Base-by-base conservation (phyloP, 2,888 invertebrate species). In the Ganaspis brasiliensis region DNA sequence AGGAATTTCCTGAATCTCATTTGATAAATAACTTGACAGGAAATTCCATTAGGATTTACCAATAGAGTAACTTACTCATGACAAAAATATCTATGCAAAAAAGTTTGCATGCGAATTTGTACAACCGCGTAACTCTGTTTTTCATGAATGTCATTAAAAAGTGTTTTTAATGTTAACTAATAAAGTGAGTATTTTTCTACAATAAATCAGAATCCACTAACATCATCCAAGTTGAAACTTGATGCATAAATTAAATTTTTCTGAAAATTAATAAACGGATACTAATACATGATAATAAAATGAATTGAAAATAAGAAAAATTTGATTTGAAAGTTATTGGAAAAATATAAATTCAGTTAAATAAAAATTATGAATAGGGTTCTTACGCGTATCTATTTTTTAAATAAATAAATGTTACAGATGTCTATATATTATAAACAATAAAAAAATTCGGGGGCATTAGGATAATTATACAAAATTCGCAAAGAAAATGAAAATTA, bases 151-250 rank as follows among this genome's bases (percentile, higher is more conserved):
- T 52, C 16, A 52, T 52, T 19, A 52, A 19, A 52, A 52, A 52
- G 52, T 52, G 52, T 52, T 52, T 52, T 16, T 52, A 52, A 52
- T 52, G 52, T 52, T 52, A 52, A 19, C 52, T 52, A 52, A 52
- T 52, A 52, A 52, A 52, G 52, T 16, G 52, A 52, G 16, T 52
- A 19, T 52, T 52, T 52, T 52, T 52, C 52, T 52, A 52, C 5
- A 52, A 52, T 52, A 52, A 52, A 52, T 52, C 52, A 52, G 16
- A 52, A 52, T 2, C n/a, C n/a, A 52, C 19, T 52, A 52, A 52
- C 19, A 19, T 52, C 16, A 19, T 2, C 16, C 16, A 52, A 19
- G 52, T 52, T 16, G 6, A 52, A 52, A 52, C 1, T 52, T 52
- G 16, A 52, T 52, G 52, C 52, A 52, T 52, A 52, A 52, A 52